phyloP scores from a whole-genome alignment of 2,113 vertebrate species.

The Platichthys flesus region DNA sequence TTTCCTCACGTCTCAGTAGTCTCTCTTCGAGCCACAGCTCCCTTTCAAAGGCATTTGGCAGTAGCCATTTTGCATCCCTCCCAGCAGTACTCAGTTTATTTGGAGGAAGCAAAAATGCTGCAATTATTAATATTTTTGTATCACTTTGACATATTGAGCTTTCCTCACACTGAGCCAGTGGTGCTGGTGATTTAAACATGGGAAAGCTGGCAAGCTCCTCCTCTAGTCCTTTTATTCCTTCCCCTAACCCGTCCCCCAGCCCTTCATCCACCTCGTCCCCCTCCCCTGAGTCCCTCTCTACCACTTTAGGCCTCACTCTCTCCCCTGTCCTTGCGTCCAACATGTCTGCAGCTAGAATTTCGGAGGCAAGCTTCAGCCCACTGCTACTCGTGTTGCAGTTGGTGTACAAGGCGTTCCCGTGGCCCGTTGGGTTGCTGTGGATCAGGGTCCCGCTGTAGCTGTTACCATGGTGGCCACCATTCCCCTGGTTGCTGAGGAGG shows the following conservation, averaged over 20 bases:
- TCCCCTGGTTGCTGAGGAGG: constrained; percentile 83
- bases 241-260: constrained; percentile 56
- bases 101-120: constrained; percentile 35
- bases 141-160: constrained; percentile 85
- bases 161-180: constrained; percentile 87
- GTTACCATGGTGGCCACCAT: constrained; percentile 71
- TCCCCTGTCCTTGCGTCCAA: constrained; percentile 71
- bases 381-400: constrained; percentile 76
- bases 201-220: constrained; percentile 74
- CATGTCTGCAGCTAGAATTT: constrained; percentile 64
- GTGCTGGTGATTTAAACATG: constrained; percentile 81
- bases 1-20: constrained; percentile 29
- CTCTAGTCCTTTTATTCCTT: constrained; percentile 65
- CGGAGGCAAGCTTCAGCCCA: constrained; percentile 61
- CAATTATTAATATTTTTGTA: not conserved
- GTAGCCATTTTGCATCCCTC: constrained; percentile 4
- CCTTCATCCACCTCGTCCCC: constrained; percentile 64
- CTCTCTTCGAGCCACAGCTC: not conserved
- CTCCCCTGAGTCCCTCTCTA: constrained; percentile 38
- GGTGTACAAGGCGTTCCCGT: constrained; percentile 45
- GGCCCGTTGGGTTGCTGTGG: constrained; percentile 67
- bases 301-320: constrained; percentile 37
- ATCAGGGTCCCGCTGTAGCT: constrained; percentile 47
- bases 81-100: constrained; percentile 28
- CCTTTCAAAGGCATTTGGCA: too few relatives aligned